Evolutionary conservation across 2,888 invertebrate genomes (phyloP), one percentile per base, ranked within the genome.

Genomic region (Sclerodermus sp.): DNA sequence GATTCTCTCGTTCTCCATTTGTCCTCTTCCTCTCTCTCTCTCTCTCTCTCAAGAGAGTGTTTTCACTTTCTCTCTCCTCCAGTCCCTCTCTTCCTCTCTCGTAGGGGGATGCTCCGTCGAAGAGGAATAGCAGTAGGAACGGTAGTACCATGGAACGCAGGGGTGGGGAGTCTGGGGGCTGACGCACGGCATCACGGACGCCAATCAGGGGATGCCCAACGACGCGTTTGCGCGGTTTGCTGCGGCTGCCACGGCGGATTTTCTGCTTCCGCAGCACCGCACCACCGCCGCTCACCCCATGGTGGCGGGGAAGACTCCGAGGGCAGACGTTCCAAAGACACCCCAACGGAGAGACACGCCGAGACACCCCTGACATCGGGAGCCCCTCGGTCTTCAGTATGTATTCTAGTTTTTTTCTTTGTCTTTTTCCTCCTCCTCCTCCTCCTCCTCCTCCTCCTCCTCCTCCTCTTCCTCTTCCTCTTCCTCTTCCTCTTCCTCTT

Each of bases 311-410:
- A 77, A 69, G 64, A 73, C 68, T 73, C 51, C 64, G 70, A 70
- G 73, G 73, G 68, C 77, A 77, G 77, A 78, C 75, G 77, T 76
- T 74, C 65, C 65, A 71, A 74, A 73, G 76, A 77, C 64, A 74
- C 68, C 74, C 74, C 73, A 68, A 75, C 71, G 76, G 67, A 75
- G 77, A 75, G 76, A 75, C 77, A 76, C 74, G 71, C 73, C 74
- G 73, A 72, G 76, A 75, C 74, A 67, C 73, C 76, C 73, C 73
- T 70, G 76, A 68, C 71, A 72, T 66, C 73, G 71, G 72, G 76
- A 77, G 73, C 72, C 71, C 68, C 73, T 75, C 69, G 71, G 68
- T 77, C 70, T 23, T 74, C 67, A 66, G 77, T 77, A 67, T 77
- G 77, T 77, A 74, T n/a, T n/a, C n/a, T n/a, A n/a, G n/a, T n/a